These are phyloP conservation scores for Oreochromis niloticus DNA, from an alignment of 2,113 vertebrate genomes.

Conservation along the genomic window DNA sequence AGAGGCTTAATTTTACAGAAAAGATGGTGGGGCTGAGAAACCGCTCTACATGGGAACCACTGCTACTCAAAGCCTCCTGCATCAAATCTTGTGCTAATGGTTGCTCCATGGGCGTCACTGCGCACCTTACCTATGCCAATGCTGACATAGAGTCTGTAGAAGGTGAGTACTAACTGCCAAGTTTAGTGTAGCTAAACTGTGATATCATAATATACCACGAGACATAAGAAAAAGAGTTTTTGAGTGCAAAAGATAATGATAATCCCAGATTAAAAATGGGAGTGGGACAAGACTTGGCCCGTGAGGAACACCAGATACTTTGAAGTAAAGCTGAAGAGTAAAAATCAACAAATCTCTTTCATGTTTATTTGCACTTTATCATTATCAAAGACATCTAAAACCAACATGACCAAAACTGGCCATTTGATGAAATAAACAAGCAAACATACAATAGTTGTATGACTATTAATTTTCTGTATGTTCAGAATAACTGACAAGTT, in stretches of 20 bases:
- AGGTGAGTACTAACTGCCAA: constrained; percentile 69
- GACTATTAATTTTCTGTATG: background rate
- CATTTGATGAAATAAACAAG: background rate
- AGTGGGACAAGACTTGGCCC: background rate
- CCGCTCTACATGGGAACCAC: constrained; percentile 84
- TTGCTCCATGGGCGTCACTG: constrained; percentile 83
- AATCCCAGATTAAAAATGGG: background rate
- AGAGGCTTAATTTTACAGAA: background rate
- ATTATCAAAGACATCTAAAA: background rate
- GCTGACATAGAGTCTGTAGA: constrained; percentile 81
- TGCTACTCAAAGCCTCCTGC: constrained; percentile 86
- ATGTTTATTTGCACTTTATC: background rate
- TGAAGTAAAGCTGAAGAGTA: background rate
- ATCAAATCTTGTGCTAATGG: constrained; percentile 90
- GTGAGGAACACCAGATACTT: background rate
- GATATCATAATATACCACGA: background rate
- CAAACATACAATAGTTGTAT: background rate
- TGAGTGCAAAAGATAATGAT: background rate
- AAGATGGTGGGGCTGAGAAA: constrained; percentile 90
- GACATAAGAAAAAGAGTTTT: background rate
- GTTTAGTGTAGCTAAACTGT: background rate
- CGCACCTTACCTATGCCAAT: constrained; percentile 85
- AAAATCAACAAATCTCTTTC: background rate
- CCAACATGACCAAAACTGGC: background rate
- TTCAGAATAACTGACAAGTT: background rate